These are phyloP conservation scores for Ceratosolen solmsi DNA, from an alignment of 1,140 invertebrate genomes.

Conservation along the genomic window DNA sequence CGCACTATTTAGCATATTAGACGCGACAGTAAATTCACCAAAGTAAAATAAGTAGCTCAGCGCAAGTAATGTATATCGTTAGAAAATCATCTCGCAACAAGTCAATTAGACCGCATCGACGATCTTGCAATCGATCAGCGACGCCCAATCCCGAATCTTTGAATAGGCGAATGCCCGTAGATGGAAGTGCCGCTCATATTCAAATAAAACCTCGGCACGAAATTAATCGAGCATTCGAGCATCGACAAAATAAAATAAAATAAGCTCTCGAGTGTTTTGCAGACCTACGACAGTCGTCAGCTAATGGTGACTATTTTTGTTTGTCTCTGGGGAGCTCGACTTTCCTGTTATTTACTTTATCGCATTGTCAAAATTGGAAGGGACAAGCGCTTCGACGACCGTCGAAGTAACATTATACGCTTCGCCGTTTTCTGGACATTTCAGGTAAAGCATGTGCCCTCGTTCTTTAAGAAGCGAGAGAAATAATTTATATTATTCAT, in stretches of 20 bases:
- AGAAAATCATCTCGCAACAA: too few relatives aligned
- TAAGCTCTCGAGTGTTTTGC: constrained; percentile 45
- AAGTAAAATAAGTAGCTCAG: too few relatives aligned
- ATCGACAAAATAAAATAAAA: neutral
- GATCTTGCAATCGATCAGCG: neutral
- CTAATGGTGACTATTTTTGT: constrained; percentile 90
- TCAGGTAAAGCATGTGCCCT: constrained; percentile 77
- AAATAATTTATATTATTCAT: too few relatives aligned
- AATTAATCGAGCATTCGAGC: neutral
- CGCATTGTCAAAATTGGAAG: constrained; percentile 91
- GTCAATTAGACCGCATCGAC: neutral
- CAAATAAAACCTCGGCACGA: neutral
- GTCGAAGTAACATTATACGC: constrained; percentile 86
- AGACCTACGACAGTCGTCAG: constrained; percentile 89
- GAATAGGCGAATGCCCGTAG: constrained; percentile 48
- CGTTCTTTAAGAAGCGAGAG: too few relatives aligned
- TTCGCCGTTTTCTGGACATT: constrained; percentile 95
- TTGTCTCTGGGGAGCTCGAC: constrained; percentile 87
- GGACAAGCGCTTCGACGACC: constrained; percentile 92
- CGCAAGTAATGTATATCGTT: too few relatives aligned
- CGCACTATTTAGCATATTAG: too few relatives aligned
- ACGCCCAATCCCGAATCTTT: constrained; percentile 31
- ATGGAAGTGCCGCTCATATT: constrained; percentile 21
- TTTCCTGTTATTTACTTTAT: constrained; percentile 90
- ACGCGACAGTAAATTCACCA: too few relatives aligned